Evolutionary conservation across 2,113 vertebrate species (phyloP).

Genomic region (Campylorhamphus procurvoides): DNA sequence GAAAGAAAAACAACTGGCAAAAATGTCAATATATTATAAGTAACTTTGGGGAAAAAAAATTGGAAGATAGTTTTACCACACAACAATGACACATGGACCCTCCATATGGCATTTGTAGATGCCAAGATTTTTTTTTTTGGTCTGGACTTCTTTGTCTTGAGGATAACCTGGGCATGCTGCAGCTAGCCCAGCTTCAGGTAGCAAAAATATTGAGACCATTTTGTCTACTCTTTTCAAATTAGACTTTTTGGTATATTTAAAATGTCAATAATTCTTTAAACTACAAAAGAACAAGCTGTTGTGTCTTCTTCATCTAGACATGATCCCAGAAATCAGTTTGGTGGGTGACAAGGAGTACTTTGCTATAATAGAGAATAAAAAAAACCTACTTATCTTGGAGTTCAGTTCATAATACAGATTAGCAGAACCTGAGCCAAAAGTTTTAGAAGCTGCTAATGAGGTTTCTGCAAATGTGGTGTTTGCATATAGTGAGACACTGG

Average conservation of each 20-base stretch:
- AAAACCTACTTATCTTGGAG: fast-evolving
- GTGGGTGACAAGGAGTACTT: neutral
- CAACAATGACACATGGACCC: neutral
- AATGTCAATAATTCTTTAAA: neutral
- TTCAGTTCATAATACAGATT: neutral
- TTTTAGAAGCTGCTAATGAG: neutral
- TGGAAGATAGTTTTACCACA: neutral
- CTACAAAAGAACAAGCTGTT: neutral
- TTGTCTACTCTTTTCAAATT: neutral
- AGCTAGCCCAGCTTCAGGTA: neutral
- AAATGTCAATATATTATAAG: neutral
- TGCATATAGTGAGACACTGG: neutral
- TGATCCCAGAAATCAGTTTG: neutral
- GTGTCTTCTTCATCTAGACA: neutral
- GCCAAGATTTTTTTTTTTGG: neutral
- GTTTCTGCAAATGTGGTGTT: neutral
- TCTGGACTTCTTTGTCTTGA: neutral
- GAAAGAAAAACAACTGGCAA: neutral
- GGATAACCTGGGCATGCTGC: neutral
- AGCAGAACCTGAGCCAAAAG: neutral
- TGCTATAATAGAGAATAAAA: neutral
- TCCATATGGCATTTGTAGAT: neutral
- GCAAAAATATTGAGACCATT: neutral
- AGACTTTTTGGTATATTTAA: neutral
- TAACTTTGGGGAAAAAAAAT: neutral